Conservation (phyloP, 2,888 invertebrate species). For the Tipula unca region DNA sequence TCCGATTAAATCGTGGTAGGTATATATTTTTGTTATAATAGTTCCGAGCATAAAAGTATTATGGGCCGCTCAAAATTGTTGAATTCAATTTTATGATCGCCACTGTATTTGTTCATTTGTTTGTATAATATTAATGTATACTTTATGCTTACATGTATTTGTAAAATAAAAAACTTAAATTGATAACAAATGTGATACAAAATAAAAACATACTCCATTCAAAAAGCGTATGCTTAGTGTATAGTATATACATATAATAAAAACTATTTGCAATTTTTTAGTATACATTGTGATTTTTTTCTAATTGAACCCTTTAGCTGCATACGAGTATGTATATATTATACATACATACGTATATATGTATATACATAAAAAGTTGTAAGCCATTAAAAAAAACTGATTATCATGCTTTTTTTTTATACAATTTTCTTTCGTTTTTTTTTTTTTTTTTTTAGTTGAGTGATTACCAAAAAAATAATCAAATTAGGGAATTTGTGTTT, state of each 20-base stretch:
- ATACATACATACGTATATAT: too few relatives aligned
- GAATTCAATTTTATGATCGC: background rate
- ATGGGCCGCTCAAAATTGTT: background rate
- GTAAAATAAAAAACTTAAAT: background rate
- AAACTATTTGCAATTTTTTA: background rate
- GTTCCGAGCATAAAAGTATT: too few relatives aligned
- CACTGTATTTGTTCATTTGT: background rate
- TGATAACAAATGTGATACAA: background rate
- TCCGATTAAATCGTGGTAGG: too few relatives aligned
- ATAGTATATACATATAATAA: background rate
- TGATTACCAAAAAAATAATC: background rate
- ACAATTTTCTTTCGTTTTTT: background rate
- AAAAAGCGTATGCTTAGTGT: background rate
- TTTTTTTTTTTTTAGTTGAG: background rate
- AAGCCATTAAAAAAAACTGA: background rate
- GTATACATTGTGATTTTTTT: background rate
- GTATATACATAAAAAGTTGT: background rate
- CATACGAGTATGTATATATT: background rate
- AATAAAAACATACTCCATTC: background rate
- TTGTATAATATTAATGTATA: background rate
- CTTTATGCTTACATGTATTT: background rate
- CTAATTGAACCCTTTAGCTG: background rate
- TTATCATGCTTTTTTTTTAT: background rate
- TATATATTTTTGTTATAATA: too few relatives aligned
- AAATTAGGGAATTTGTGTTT: conserved; percentile 4